phyloP scores from a whole-genome alignment of 2,888 invertebrate species.

The Phyllotreta cruciferae region DNA sequence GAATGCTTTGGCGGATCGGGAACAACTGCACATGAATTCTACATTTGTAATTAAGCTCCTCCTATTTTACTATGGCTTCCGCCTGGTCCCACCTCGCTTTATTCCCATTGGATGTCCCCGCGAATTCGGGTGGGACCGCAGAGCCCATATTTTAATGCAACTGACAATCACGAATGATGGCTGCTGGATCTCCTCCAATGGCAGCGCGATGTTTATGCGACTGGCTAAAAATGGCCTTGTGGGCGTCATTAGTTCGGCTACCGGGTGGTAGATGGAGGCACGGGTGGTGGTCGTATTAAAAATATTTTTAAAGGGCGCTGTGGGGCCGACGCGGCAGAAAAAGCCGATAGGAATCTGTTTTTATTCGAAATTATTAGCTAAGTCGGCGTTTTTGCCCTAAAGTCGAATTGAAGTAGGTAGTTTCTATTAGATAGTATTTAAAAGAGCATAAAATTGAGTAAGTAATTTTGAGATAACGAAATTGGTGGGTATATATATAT shows the following conservation, averaged over 20 bases:
- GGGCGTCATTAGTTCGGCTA: conserved; percentile 40
- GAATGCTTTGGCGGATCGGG: no score
- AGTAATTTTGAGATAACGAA: no score
- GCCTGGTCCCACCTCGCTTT: conserved; percentile 41
- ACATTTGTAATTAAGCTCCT: conserved; percentile 48
- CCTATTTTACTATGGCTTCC: conserved; percentile 58
- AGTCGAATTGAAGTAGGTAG: no score
- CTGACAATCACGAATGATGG: conserved; percentile 62
- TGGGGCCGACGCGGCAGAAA: no score
- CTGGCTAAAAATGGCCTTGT: conserved; percentile 32
- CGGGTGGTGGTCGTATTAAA: neutral
- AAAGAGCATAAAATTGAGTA: no score
- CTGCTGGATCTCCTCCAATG: conserved; percentile 62
- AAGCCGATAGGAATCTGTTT: no score
- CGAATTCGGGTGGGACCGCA: conserved; percentile 52
- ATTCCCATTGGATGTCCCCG: conserved; percentile 52
- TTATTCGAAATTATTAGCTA: no score
- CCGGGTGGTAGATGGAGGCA: conserved; percentile 50
- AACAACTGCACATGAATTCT: conserved; percentile 33
- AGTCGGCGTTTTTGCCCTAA: no score
- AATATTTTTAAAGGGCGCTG: neutral
- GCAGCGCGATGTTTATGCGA: conserved; percentile 46
- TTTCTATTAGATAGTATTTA: no score
- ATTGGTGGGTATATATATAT: no score
- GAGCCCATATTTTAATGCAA: conserved; percentile 54